Evolutionary conservation across 1,140 invertebrate genomes (phyloP).

Genomic region (Pomacea maculata): DNA sequence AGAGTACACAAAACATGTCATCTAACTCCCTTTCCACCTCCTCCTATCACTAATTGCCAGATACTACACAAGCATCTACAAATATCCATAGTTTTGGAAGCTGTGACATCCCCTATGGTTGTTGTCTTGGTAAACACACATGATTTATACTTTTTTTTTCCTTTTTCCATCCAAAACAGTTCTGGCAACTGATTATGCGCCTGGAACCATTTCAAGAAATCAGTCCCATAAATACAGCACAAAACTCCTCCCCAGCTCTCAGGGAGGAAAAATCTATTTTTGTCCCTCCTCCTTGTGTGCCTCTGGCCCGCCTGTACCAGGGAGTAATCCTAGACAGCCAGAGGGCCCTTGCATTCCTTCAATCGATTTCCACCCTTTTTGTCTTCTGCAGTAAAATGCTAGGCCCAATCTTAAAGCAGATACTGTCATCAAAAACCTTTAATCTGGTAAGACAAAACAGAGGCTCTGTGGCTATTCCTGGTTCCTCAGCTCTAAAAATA

Average conservation of each 20-base stretch:
- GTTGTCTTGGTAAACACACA: too few species aligned
- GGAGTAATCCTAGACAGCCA: slow-evolving; percentile 2
- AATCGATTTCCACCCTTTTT: slow-evolving; percentile 4
- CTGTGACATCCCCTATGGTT: too few species aligned
- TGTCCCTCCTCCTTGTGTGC: not conserved
- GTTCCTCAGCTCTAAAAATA: not conserved
- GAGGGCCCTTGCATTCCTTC: slow-evolving; percentile 5
- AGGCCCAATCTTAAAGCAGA: not conserved
- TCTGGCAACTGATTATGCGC: slow-evolving; percentile 5
- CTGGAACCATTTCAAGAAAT: slow-evolving; percentile 13
- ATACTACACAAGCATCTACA: too few species aligned
- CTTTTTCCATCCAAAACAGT: not conserved
- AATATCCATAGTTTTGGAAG: too few species aligned
- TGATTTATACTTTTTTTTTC: too few species aligned
- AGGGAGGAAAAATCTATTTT: slow-evolving; percentile 8
- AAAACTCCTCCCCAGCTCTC: not conserved
- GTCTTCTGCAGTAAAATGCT: not conserved
- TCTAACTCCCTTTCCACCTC: too few species aligned
- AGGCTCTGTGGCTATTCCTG: not conserved
- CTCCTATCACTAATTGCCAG: too few species aligned
- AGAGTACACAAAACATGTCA: too few species aligned
- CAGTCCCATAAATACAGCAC: slow-evolving; percentile 10
- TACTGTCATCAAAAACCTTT: slow-evolving; percentile 11
- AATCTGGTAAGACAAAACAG: not conserved
- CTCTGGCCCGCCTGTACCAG: not conserved